phyloP scores from a whole-genome alignment of 1,140 invertebrate genomes.

The Episyrphus balteatus region DNA sequence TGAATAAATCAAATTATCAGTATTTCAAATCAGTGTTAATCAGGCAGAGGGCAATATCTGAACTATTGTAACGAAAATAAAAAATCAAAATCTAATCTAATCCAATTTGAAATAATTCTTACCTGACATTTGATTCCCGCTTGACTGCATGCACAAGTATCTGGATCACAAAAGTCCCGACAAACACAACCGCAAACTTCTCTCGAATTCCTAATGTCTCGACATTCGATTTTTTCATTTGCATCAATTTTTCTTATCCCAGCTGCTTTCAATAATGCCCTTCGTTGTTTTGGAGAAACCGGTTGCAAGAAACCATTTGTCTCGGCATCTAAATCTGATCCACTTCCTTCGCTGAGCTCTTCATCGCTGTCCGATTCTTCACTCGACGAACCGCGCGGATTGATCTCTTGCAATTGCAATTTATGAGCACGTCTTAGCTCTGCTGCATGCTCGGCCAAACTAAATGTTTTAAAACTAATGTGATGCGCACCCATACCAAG shows the following conservation, averaged over 20 bases:
- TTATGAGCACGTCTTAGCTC: slow-evolving; percentile 79
- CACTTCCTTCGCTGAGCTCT: slow-evolving; percentile 70
- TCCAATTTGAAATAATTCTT: too few relatives aligned
- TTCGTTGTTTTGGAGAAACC: slow-evolving; percentile 79
- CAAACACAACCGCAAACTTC: slow-evolving; percentile 94
- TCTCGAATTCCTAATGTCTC: slow-evolving; percentile 80
- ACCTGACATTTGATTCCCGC: slow-evolving; percentile 93
- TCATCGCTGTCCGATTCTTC: slow-evolving; percentile 69
- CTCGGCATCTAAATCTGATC: slow-evolving; percentile 76
- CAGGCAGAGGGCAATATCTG: too few relatives aligned
- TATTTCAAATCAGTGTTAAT: too few relatives aligned
- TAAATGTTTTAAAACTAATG: slow-evolving; percentile 48
- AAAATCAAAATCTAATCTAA: too few relatives aligned
- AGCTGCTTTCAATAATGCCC: slow-evolving; percentile 73
- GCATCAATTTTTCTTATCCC: slow-evolving; percentile 91
- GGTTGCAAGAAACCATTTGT: slow-evolving; percentile 91
- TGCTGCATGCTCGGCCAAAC: slow-evolving; percentile 68
- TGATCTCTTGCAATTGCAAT: slow-evolving; percentile 65
- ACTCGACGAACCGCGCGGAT: slow-evolving; percentile 41
- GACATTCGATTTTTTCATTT: slow-evolving; percentile 87
- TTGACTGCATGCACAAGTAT: slow-evolving; percentile 85
- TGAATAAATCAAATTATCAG: too few relatives aligned
- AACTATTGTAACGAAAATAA: too few relatives aligned
- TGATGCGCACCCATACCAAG: slow-evolving; percentile 90
- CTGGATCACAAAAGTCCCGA: slow-evolving; percentile 88